A percentile compares a stretch with the other conserved stretches of the same genome.
Evolutionary conservation across 2,888 invertebrate genomes (phyloP).

Genomic region (Crocallis elinguaria): DNA sequence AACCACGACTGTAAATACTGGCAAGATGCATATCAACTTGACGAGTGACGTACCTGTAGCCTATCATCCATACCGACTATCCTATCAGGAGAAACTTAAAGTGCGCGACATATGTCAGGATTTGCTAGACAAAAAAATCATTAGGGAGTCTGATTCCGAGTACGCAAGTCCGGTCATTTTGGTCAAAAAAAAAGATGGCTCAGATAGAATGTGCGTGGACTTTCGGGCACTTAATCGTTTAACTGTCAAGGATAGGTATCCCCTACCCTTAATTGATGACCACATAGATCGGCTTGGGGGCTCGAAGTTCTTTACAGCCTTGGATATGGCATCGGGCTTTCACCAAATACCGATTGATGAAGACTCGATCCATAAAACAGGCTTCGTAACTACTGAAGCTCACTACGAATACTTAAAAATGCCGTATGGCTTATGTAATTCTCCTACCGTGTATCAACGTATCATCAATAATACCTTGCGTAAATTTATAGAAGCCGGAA

Average conservation of each 20-base stretch:
- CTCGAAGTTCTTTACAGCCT: background rate
- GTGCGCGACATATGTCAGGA: constrained; percentile 11
- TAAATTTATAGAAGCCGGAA: constrained; percentile 4
- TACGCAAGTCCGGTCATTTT: constrained; percentile 14
- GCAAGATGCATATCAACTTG: background rate
- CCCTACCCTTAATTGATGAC: constrained; percentile 1
- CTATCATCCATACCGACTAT: constrained; percentile 9
- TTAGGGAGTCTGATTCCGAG: constrained; percentile 12
- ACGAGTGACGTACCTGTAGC: constrained; percentile 1
- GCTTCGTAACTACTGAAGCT: constrained; percentile 2
- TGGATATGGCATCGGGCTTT: constrained; percentile 13
- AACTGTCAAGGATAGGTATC: background rate
- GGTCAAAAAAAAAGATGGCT: constrained; percentile 14
- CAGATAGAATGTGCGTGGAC: constrained; percentile 7
- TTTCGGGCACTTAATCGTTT: background rate
- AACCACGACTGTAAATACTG: background rate
- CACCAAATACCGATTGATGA: constrained; percentile 1
- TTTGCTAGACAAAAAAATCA: constrained; percentile 8
- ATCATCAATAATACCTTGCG: constrained; percentile 23
- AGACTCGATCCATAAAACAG: constrained; percentile 7
- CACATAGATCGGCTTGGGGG: background rate
- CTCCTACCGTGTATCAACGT: constrained; percentile 27
- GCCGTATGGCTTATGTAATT: constrained; percentile 13
- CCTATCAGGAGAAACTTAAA: constrained; percentile 1
- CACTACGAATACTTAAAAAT: constrained; percentile 16